A percentile compares a stretch with the other conserved stretches of the same genome.
These are phyloP conservation scores for Leptinotarsa juncta DNA, from an alignment of 2,888 invertebrate genomes.

Conservation along the genomic window DNA sequence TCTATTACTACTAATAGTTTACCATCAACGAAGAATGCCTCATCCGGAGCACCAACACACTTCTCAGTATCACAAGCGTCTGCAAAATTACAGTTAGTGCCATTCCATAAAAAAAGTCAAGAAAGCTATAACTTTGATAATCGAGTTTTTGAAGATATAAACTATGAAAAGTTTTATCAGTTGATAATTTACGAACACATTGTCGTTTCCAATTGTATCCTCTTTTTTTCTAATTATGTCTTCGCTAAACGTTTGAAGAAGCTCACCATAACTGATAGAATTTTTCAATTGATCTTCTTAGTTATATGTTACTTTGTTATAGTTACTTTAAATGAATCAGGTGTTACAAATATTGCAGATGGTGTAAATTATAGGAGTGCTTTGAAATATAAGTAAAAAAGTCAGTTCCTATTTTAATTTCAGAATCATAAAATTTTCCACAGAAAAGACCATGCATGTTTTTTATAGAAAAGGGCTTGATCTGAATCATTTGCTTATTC, in stretches of 20 bases:
- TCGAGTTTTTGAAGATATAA: not conserved
- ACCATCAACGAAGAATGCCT: constrained; percentile 18
- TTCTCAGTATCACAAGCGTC: constrained; percentile 6
- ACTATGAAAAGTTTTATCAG: constrained; percentile 23
- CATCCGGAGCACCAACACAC: not conserved
- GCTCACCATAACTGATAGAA: constrained; percentile 33
- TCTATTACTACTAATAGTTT: constrained; percentile 30
- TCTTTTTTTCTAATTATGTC: constrained; percentile 29
- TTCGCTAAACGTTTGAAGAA: constrained; percentile 21
- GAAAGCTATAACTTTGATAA: not conserved
- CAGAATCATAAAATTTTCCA: too few species aligned
- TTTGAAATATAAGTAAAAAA: constrained; percentile 25
- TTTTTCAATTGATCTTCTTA: constrained; percentile 38
- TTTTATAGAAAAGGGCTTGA: too few species aligned
- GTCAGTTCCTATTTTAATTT: not conserved
- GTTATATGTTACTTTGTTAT: constrained; percentile 40
- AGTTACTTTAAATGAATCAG: constrained; percentile 26
- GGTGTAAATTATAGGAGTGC: constrained; percentile 24
- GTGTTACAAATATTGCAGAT: constrained; percentile 27
- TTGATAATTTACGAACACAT: constrained; percentile 41
- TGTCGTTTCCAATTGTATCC: constrained; percentile 36
- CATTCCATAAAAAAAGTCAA: not conserved
- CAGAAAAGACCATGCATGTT: too few species aligned
- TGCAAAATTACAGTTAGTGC: not conserved
- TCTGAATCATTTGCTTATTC: too few species aligned